Evolutionary conservation across 2,113 vertebrate genomes (phyloP).

Genomic region (Anarhynchus alexandrinus): DNA sequence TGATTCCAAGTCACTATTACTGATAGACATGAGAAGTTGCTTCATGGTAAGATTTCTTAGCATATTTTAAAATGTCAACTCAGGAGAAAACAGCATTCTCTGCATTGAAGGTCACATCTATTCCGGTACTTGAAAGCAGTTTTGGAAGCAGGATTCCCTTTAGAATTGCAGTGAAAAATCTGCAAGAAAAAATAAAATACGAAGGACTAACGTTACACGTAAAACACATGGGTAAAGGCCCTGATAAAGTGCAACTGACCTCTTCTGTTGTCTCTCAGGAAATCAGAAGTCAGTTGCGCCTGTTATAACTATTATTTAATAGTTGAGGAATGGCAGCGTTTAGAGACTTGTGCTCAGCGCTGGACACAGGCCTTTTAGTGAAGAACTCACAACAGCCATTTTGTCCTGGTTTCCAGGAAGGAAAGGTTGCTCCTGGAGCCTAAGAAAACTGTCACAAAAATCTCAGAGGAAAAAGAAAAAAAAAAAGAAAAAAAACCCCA

Average conservation of each 20-base stretch:
- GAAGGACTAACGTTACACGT: rapidly evolving
- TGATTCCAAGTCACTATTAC: background rate
- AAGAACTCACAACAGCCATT: conserved; percentile 20
- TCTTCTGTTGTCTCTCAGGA: background rate
- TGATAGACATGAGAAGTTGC: background rate
- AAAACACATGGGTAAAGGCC: background rate
- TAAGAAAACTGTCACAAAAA: conserved; percentile 26
- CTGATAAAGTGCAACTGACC: background rate
- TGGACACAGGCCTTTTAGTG: background rate
- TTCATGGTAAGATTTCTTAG: background rate
- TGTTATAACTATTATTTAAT: background rate
- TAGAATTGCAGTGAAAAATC: background rate
- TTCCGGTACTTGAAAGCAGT: background rate
- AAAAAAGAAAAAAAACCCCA: background rate
- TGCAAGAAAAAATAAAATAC: background rate
- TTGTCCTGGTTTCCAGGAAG: conserved; percentile 49
- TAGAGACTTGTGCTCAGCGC: background rate
- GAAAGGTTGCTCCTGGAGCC: conserved; percentile 29
- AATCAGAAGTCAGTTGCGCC: background rate
- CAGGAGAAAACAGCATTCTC: background rate
- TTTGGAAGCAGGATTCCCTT: background rate
- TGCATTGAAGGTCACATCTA: background rate
- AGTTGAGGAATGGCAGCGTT: background rate
- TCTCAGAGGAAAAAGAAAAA: background rate
- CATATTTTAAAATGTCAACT: rapidly evolving